phyloP scores from a whole-genome alignment of 2,113 vertebrate genomes.

The Vulpes ferrilata region DNA sequence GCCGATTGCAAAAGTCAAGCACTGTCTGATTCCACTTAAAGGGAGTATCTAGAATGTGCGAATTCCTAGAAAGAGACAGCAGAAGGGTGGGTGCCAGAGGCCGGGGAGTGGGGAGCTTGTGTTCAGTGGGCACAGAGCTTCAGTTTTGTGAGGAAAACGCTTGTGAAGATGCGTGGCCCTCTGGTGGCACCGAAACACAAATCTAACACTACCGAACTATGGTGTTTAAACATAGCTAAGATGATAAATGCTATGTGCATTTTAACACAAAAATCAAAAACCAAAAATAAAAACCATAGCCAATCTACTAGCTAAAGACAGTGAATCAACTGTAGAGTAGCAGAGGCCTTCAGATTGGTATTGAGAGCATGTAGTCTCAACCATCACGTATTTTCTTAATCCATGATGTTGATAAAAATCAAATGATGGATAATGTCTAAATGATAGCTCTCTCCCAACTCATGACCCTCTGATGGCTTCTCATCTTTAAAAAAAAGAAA shows the following conservation, averaged over 20 bases:
- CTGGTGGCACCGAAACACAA: accelerated
- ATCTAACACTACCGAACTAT: accelerated
- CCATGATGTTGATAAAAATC: background rate
- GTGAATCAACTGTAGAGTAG: background rate
- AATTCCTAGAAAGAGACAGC: background rate
- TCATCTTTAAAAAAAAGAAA: background rate
- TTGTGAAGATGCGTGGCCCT: background rate
- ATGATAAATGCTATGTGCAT: background rate
- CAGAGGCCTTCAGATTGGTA: background rate
- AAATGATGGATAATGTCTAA: background rate
- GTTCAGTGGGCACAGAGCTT: background rate
- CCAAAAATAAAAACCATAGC: background rate
- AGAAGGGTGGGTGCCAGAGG: background rate
- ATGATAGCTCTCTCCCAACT: background rate
- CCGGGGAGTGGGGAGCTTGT: background rate
- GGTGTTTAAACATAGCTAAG: background rate
- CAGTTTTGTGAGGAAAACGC: too few species aligned
- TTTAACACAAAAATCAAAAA: background rate
- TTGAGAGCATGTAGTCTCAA: background rate
- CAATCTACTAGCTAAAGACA: background rate
- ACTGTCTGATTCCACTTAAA: too few species aligned
- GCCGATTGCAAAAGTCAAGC: background rate
- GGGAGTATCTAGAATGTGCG: background rate
- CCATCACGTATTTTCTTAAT: background rate
- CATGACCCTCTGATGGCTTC: background rate